A percentile compares a stretch with the other conserved stretches of the same genome.
Conservation (phyloP, 92 coral and sea anemone genomes). For the Parazoanthus atlanticus region DNA sequence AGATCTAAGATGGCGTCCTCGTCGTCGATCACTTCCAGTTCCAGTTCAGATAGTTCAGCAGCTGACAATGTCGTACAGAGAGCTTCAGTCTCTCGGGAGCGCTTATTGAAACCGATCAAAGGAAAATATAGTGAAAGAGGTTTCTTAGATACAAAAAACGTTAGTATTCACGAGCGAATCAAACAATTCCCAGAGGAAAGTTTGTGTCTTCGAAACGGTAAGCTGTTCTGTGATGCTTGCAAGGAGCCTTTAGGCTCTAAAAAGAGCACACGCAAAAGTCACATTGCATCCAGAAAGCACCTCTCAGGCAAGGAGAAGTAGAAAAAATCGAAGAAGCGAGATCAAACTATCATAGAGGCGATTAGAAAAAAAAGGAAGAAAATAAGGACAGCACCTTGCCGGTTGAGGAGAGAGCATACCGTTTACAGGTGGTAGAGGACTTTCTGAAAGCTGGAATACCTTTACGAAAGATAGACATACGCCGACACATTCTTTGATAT, state of each 20-base stretch:
- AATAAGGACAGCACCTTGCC: constrained; percentile 40
- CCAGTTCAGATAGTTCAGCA: no score
- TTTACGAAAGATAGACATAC: no score
- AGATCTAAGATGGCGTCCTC: constrained; percentile 1
- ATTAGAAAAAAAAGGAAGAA: constrained; percentile 15
- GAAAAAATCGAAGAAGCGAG: background rate
- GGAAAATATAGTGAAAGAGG: constrained; percentile 23
- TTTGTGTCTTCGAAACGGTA: constrained; percentile 52
- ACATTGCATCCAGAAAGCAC: constrained; percentile 39
- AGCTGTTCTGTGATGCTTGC: constrained; percentile 47
- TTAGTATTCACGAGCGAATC: constrained; percentile 54
- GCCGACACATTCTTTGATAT: no score
- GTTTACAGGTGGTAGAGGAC: background rate
- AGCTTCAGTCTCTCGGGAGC: no score
- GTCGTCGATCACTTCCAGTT: background rate
- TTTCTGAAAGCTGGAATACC: no score
- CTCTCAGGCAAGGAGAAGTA: constrained; percentile 43
- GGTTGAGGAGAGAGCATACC: constrained; percentile 42
- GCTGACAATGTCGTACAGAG: no score
- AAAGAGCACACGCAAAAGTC: constrained; percentile 43
- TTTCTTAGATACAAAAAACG: constrained; percentile 57
- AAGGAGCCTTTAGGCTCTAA: constrained; percentile 44
- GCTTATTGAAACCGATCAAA: no score
- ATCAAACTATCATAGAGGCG: constrained; percentile 46
- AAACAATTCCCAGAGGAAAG: constrained; percentile 56